Evolutionary conservation across 2,797 vertebrate species (phyloP), one percentile per base, ranked within the genome.

Genomic region (Pelobates cultripes): DNA sequence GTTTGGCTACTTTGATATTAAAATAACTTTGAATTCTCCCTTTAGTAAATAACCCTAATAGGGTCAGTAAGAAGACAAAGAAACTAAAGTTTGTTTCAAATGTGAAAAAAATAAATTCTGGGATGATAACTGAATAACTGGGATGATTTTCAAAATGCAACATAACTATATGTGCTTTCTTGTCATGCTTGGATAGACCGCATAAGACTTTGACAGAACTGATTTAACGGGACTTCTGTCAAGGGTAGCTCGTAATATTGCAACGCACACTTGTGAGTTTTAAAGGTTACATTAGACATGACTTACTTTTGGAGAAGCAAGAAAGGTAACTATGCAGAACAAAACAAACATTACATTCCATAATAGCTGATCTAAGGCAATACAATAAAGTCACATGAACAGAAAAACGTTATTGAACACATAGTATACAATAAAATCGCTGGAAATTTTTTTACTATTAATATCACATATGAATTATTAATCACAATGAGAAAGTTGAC

Each of bases 391-490:
- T 75, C 77, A 79, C 55, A 79, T 60, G 43, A 45, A 61, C 43
- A 73, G 60, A 53, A 28, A 53, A 43, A 4, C 4, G 44, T 63
- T 71, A 70, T 79, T 75, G 75, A 79, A 79, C 64, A 74, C 77
- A 64, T 71, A 57, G 66, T 66, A 70, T 79, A 75, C 67, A 7
- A 75, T 75, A 79, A 79, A 40, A 70, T 53, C 68, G 66, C 73
- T 73, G 70, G 81, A 75, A 69, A 82, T 74, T 74, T 77, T 71
- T 64, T 73, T 40, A 60, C 70, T 28, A 74, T 75, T 47, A 75
- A 83, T 79, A 79, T 79, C 70, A 53, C 63, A 63, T 53, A 76
- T 84, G 47, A 79, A 66, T 76, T 80, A 79, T 79, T 80, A 74
- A 83, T 15, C 71, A 76, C 66, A 72, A 75, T 42, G 43, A 72